Percentiles rank a stretch among this genome's conserved stretches.
These are phyloP conservation scores for Drosophila ezoana DNA, from an alignment of 2,888 invertebrate genomes.

Conservation along the genomic window DNA sequence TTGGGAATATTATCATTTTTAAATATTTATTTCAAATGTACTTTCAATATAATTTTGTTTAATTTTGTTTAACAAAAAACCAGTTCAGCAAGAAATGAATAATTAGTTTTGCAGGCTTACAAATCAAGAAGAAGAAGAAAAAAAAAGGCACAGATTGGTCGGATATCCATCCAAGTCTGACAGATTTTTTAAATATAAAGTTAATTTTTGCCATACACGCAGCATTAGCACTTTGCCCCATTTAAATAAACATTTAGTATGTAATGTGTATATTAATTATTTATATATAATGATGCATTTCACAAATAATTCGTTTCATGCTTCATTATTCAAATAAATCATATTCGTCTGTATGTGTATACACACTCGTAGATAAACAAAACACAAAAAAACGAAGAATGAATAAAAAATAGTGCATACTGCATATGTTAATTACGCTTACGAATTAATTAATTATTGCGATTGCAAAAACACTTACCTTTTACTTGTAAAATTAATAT, in stretches of 20 bases:
- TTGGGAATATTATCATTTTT: background rate
- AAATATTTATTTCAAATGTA: too few relatives aligned
- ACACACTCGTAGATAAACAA: background rate
- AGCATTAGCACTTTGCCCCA: constrained; percentile 38
- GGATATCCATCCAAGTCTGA: too few relatives aligned
- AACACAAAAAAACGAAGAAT: constrained; percentile 3
- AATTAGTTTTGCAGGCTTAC: background rate
- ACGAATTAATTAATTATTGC: constrained; percentile 52
- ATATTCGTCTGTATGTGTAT: constrained; percentile 30
- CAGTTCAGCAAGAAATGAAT: background rate
- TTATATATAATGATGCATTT: constrained; percentile 47
- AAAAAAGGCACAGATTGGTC: too few relatives aligned
- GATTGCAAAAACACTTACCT: constrained; percentile 48
- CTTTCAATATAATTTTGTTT: too few relatives aligned
- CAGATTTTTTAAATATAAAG: too few relatives aligned
- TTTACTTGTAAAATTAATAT: constrained; percentile 56
- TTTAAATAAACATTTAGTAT: constrained; percentile 36
- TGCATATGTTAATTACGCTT: constrained; percentile 57
- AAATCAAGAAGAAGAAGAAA: background rate
- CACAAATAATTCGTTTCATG: constrained; percentile 38
- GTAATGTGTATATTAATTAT: constrained; percentile 49
- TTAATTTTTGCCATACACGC: constrained; percentile 28
- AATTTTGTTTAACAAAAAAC: too few relatives aligned
- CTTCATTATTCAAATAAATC: constrained; percentile 28
- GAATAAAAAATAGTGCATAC: constrained; percentile 28